Evolutionary conservation across 1,140 invertebrate species (phyloP).

Genomic region (Ceratoteleas bidentatus): DNA sequence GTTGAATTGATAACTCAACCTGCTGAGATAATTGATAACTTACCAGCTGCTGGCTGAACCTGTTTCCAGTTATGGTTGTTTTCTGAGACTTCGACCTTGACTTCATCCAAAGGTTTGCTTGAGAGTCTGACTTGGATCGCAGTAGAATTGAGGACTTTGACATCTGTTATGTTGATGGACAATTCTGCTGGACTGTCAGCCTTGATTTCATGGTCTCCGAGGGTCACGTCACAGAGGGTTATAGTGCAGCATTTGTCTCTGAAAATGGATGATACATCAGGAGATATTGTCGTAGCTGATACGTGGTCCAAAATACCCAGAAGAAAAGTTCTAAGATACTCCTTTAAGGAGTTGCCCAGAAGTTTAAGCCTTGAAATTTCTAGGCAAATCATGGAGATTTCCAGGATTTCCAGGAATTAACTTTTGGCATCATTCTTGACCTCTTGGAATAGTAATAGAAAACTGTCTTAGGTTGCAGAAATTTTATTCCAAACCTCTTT

Average conservation of each 20-base stretch:
- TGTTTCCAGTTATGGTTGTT: slow-evolving; percentile 78
- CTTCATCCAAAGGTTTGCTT: slow-evolving; percentile 69
- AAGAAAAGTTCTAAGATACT: too few species aligned
- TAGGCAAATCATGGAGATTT: too few species aligned
- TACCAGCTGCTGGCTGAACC: slow-evolving; percentile 74
- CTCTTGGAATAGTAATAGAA: too few species aligned
- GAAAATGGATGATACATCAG: not conserved
- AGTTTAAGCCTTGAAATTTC: too few species aligned
- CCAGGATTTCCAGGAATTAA: too few species aligned
- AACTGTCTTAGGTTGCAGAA: too few species aligned
- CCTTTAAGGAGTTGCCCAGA: too few species aligned
- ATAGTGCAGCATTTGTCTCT: slow-evolving; percentile 92
- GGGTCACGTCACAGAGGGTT: slow-evolving; percentile 90
- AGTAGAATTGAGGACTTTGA: slow-evolving; percentile 78
- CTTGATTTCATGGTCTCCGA: slow-evolving; percentile 86
- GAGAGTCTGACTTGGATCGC: slow-evolving; percentile 76
- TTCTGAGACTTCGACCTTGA: slow-evolving; percentile 76
- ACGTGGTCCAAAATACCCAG: too few species aligned
- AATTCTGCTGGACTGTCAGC: slow-evolving; percentile 73
- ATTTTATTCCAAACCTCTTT: too few species aligned
- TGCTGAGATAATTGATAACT: not conserved
- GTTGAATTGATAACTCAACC: not conserved
- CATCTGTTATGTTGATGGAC: slow-evolving; percentile 74
- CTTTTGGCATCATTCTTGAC: too few species aligned
- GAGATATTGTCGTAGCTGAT: too few species aligned